Base-by-base conservation (phyloP, 2,888 invertebrate genomes). In the Ctenicera cuprea region DNA sequence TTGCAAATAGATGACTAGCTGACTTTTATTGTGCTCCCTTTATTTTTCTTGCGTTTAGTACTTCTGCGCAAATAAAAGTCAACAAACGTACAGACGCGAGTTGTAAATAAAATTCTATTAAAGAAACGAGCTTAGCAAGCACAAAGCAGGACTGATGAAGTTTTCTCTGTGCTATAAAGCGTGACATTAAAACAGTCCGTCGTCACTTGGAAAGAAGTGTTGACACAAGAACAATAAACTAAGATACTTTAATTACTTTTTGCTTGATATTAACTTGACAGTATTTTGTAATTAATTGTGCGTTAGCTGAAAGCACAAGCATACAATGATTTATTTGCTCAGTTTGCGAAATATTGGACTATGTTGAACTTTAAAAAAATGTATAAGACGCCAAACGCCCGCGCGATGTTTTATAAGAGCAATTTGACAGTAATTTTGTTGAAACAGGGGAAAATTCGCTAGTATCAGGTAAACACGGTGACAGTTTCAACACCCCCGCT, bases 261-360 rank as follows among this genome's bases (percentile, higher is more conserved):
- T 18, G 54, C 62, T 37, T 37, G 43, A 62, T 45, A 62, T 62
- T 62, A 62, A 45, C 66, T 66, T 43, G 66, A 66, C 57, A 66
- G 66, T 54, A 30, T 66, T 57, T 66, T 61, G 61, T 68, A 68
- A 68, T 68, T 68, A 68, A 68, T 68, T 61, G 57, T 16, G 14
- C 61, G 18, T 59, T 12, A 16, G 30, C 37, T 68, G 30, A 41
- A 57, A 16, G 43, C 43, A 20, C 54, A 30, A 22, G 37, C 41
- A 57, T 57, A 30, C 54, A 30, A 57, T 26, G 67, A 67, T 67
- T 67, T 50, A 59, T 59, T 33, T 61, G 18, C 54, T 26, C 30
- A 54, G 2, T 30, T 12, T 7, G 9, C 30, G 5, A 30, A 54
- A 30, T 22, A 54, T 9, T 48, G 26, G 5, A 26, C 26, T 26